These are phyloP conservation scores for Yponomeuta sedellus DNA, from an alignment of 2,888 invertebrate genomes.

Conservation along the genomic window DNA sequence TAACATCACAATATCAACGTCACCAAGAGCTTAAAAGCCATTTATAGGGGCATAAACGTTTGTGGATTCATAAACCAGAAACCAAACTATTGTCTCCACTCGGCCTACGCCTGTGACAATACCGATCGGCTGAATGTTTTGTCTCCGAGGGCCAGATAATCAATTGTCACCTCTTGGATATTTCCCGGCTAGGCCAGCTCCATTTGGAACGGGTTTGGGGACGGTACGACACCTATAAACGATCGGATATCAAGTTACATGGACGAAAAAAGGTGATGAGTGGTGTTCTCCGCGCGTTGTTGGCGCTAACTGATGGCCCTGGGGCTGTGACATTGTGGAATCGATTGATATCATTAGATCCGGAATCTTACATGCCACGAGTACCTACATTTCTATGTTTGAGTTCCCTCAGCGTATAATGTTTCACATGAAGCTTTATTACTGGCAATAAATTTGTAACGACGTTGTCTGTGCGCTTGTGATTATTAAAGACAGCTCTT, in stretches of 20 bases:
- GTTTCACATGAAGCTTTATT: slow-evolving; percentile 10
- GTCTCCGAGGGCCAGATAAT: slow-evolving; percentile 58
- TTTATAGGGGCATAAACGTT: slow-evolving; percentile 72
- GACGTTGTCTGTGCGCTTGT: slow-evolving; percentile 18
- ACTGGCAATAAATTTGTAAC: slow-evolving; percentile 17
- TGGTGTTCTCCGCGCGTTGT: slow-evolving; percentile 47
- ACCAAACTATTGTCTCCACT: slow-evolving; percentile 68
- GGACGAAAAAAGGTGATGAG: slow-evolving; percentile 68
- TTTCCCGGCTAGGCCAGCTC: slow-evolving; percentile 61
- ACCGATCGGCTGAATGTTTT: slow-evolving; percentile 58
- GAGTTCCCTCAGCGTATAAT: slow-evolving; percentile 12
- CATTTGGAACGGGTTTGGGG: slow-evolving; percentile 66
- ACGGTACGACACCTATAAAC: slow-evolving; percentile 57
- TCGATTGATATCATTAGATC: slow-evolving; percentile 25
- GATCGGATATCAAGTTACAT: slow-evolving; percentile 70
- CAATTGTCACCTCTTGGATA: slow-evolving; percentile 71
- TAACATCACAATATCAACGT: slow-evolving; percentile 64
- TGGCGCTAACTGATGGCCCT: slow-evolving; percentile 59
- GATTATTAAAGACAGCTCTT: slow-evolving; percentile 15
- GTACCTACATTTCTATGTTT: slow-evolving; percentile 9
- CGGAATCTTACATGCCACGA: slow-evolving; percentile 13
- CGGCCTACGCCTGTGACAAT: slow-evolving; percentile 67
- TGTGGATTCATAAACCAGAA: slow-evolving; percentile 72
- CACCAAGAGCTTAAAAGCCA: slow-evolving; percentile 67
- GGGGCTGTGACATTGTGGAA: slow-evolving; percentile 37